These are phyloP conservation scores for Strix uralensis DNA, from an alignment of 2,113 vertebrate genomes.

Conservation along the genomic window DNA sequence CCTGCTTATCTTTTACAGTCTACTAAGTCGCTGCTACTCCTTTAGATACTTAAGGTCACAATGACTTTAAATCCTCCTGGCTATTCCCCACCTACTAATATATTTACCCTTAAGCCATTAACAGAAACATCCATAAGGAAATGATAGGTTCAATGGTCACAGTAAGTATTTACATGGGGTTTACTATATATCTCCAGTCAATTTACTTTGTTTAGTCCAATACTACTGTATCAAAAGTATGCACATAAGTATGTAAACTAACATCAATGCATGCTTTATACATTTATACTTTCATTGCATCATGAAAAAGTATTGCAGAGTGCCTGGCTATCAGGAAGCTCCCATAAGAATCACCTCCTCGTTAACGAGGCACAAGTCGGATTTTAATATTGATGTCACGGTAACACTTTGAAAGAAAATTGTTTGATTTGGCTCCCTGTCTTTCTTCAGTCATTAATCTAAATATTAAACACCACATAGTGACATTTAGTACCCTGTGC, in stretches of 20 bases:
- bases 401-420: background rate
- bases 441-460: background rate
- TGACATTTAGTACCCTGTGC: background rate
- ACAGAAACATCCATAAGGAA: background rate
- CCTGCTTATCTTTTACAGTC: background rate
- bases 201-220: background rate
- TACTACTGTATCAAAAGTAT: background rate
- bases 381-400: background rate
- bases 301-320: background rate
- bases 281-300: background rate
- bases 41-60: background rate
- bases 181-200: background rate
- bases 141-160: background rate
- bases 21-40: background rate
- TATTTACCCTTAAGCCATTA: background rate
- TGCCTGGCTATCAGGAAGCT: background rate
- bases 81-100: background rate
- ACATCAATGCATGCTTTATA: background rate
- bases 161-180: background rate
- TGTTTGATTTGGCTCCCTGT: background rate
- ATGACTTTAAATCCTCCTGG: background rate
- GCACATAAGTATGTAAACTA: background rate
- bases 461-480: background rate
- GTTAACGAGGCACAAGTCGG: background rate
- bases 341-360: background rate